Base-by-base conservation (phyloP, 2,888 invertebrate genomes). In the Leucozona laternaria region DNA sequence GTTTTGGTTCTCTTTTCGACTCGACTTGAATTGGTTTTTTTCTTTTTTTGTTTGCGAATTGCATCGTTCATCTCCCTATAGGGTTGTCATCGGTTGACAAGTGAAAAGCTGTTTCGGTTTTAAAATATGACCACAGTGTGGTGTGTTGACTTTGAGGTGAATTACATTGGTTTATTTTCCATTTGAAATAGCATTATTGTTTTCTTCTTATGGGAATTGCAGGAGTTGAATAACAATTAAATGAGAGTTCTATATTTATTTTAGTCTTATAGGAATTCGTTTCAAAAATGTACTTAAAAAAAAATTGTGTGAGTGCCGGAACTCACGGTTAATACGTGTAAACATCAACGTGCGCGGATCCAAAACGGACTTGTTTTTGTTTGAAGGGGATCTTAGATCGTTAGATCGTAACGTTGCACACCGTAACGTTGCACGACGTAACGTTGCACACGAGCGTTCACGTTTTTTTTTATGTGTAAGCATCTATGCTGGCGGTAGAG, bases 141-240 rank as follows among this genome's bases (percentile, higher is more conserved):
- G 77, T 64, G 71, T 79, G 62, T 79, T 79, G 73, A 79, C 66
- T 73, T 62, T 58, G 34, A 57, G 72, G 55, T 73, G 72, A 79
- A 72, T 73, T 53, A 79, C 34, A 34, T 50, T 45, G 43, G n/a
- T 64, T 45, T 43, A 45, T 45, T 64, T 43, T 64, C n/a, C 17
- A 17, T n/a, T 45, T 64, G 28, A 64, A 64, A 28, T 25, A 8
- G n/a, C 22, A 40, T n/a, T 28, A 25, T 45, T 25, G 8, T 53
- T 28, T 15, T 6, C 13, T 53, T 62, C 43, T 20, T 13, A 15
- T 40, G 20, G 20, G 40, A 62, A 62, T 62, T 25, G 6, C 20
- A 17, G 17, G 28, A 17, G 2, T 40, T 13, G 2, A 13, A 43
- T 28, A 10, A 15, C n/a, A 62, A 43, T 62, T 43, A 62, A 62